Percentiles rank a stretch among this genome's conserved stretches.
phyloP scores from a whole-genome alignment of 2,797 vertebrate species.

The Takifugu rubripes region DNA sequence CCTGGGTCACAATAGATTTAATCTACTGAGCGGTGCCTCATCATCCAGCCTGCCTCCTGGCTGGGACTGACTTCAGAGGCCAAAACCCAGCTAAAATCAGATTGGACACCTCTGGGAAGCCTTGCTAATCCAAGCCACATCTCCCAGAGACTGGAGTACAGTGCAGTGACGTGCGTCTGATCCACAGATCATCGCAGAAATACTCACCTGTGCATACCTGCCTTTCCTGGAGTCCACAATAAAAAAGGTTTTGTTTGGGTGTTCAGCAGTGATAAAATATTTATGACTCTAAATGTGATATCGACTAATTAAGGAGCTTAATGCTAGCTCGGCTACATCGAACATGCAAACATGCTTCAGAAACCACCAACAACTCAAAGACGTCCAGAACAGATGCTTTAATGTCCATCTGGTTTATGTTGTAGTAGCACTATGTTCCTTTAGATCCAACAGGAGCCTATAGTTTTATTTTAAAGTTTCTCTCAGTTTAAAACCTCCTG shows the following conservation, averaged over 20 bases:
- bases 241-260: too few species aligned
- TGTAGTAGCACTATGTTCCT: too few species aligned
- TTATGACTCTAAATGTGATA: neutral
- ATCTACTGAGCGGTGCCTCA: conserved; percentile 27
- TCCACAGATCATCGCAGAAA: conserved; percentile 26
- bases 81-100: conserved; percentile 17
- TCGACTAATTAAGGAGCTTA: conserved; percentile 5
- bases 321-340: too few species aligned
- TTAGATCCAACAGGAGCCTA: conserved; percentile 9
- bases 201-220: conserved; percentile 22
- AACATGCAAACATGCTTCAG: too few species aligned
- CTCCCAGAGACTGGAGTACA: conserved; percentile 3
- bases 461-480: conserved; percentile 16
- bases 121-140: conserved; percentile 22
- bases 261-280: conserved; percentile 15
- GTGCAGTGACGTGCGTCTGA: conserved; percentile 8
- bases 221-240: conserved; percentile 3
- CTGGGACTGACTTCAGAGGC: conserved; percentile 23
- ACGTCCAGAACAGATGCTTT: too few species aligned
- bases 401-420: too few species aligned
- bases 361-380: neutral
- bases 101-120: conserved; percentile 18
- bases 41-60: conserved; percentile 14
- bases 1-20: conserved; percentile 37
- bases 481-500: too few species aligned